Base-by-base conservation (phyloP, 2,797 vertebrate genomes). In the Pseudotriccus pelzelni region DNA sequence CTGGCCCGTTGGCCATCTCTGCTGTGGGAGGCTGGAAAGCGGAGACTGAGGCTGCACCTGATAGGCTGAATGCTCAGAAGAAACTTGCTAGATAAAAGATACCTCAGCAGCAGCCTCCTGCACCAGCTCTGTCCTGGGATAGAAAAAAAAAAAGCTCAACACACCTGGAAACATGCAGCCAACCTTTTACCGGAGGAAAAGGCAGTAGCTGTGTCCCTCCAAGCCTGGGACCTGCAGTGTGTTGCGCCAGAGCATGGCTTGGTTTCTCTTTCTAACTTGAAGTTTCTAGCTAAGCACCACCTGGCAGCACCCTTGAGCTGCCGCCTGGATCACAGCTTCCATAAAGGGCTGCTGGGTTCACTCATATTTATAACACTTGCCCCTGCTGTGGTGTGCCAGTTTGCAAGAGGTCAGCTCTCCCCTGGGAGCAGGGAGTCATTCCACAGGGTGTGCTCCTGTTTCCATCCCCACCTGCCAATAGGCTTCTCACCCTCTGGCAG, bases 391-490 rank as follows among this genome's bases (percentile, higher is more conserved):
- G 66, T 2, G 0, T 78, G 76, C 76, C 93, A 95, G 66, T 50
- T 90, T 37, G 62, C 76, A 90, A 90, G n/a, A 81, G 50, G 69
- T 91, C 90, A 91, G 74, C 82, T 88, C 55, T 81, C 7, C 17
- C 16, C 34, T 0, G 1, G 39, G n/a, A 25, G 2, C 3, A 0
- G 21, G 67, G 83, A 86, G 9, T 66, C 46, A 52, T 94, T 94
- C 55, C 76, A 81, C 28, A 76, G 36, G 4, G n/a, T 55, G 14
- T 37, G 64, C 79, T 93, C 62, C 73, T 93, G 5, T 88, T 97
- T 81, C 94, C 74, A 90, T 39, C 41, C 44, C 47, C 0, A 0
- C 4, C 2, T 63, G 86, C 92, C 86, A 87, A 94, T n/a, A 24
- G 47, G 44, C 83, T 37, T 89, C 47, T 74, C 37, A 84, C 27